Evolutionary conservation across 2,113 vertebrate genomes (phyloP).

Genomic region (Nannobrachium achirus): DNA sequence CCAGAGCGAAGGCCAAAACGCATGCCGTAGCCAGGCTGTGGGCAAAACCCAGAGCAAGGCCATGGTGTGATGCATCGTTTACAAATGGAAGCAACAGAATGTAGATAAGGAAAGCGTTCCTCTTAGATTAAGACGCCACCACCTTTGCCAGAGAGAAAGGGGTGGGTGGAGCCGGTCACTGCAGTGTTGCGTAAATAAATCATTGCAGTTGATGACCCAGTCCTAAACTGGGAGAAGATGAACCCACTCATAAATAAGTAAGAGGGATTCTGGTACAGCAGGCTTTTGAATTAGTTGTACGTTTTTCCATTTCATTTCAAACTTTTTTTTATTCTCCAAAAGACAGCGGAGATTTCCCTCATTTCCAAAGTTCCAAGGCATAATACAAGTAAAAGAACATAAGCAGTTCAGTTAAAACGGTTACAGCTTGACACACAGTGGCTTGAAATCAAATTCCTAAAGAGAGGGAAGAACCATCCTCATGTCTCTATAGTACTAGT

Average conservation of each 20-base stretch:
- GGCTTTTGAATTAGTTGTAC: too few relatives aligned
- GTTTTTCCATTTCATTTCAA: too few relatives aligned
- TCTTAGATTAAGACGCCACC: conserved; percentile 1
- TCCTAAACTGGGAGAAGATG: conserved; percentile 16
- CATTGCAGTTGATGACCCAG: not conserved
- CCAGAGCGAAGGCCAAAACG: conserved; percentile 29
- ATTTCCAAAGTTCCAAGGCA: too few relatives aligned
- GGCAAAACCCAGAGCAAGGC: not conserved
- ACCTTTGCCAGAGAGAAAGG: not conserved
- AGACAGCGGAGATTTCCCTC: too few relatives aligned
- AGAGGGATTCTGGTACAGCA: not conserved
- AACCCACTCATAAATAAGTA: conserved; percentile 51
- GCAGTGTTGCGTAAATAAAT: not conserved
- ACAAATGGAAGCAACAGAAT: not conserved
- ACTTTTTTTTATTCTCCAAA: too few relatives aligned
- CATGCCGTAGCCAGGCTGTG: conserved; percentile 10
- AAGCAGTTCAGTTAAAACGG: too few relatives aligned
- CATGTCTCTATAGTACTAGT: too few relatives aligned
- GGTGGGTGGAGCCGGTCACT: not conserved
- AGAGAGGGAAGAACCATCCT: too few relatives aligned
- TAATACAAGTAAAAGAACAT: too few relatives aligned
- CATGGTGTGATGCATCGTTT: conserved; percentile 6
- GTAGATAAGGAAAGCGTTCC: not conserved
- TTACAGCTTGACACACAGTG: too few relatives aligned
- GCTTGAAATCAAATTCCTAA: too few relatives aligned